Evolutionary conservation across 2,797 vertebrate genomes (phyloP).

Genomic region (Lepus oiostolus): DNA sequence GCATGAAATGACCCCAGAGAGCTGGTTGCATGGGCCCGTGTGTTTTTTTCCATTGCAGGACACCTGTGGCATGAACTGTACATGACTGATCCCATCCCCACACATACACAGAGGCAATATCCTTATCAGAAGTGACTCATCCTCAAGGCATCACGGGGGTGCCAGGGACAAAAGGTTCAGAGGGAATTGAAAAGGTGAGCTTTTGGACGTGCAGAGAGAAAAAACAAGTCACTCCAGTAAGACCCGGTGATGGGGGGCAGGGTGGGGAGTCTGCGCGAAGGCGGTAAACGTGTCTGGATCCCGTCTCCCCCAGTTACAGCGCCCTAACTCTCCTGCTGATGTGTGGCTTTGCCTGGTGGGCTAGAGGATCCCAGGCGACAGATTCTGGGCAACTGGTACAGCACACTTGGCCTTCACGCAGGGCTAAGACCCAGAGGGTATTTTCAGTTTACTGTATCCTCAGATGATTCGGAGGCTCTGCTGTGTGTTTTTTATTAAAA

Average conservation of each 20-base stretch:
- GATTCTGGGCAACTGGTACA: not conserved
- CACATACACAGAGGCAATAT: not conserved
- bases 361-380: not conserved
- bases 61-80: not conserved
- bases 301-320: not conserved
- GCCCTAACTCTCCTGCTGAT: not conserved
- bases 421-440: not conserved
- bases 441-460: not conserved
- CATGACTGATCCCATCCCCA: not conserved
- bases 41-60: not conserved
- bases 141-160: not conserved
- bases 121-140: not conserved
- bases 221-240: slow-evolving; percentile 19
- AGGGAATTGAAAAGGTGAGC: not conserved
- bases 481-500: not conserved
- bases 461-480: not conserved
- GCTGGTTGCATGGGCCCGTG: not conserved
- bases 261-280: not conserved
- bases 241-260: not conserved
- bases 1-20: not conserved
- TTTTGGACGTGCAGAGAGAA: not conserved
- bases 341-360: not conserved
- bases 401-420: not conserved
- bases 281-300: not conserved
- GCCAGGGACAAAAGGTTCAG: not conserved